Evolutionary conservation across 2,113 vertebrate species (phyloP).

Genomic region (Rhadina sibilatrix): DNA sequence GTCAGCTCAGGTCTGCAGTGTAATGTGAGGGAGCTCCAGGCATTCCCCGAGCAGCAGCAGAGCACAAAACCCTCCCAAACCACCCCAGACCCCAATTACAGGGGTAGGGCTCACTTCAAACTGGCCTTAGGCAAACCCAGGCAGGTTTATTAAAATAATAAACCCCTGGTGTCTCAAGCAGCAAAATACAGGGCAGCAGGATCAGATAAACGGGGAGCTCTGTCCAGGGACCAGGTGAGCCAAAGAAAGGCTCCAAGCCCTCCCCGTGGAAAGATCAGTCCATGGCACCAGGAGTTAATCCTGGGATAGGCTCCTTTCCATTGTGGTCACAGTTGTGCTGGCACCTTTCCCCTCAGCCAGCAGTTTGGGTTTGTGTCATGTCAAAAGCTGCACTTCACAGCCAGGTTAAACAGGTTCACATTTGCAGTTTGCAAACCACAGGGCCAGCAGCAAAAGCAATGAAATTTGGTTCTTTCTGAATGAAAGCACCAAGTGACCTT

Average conservation of each 20-base stretch:
- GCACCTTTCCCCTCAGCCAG: neutral
- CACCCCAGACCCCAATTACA: constrained; percentile 19
- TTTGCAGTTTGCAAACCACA: neutral
- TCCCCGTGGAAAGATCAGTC: neutral
- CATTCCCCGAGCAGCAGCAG: fast-evolving
- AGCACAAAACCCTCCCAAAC: neutral
- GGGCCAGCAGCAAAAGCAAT: neutral
- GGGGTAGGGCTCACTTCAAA: neutral
- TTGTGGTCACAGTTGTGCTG: neutral
- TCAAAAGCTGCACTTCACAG: neutral
- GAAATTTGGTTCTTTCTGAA: neutral
- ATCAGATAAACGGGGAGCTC: constrained; percentile 17
- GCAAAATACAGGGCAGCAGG: neutral
- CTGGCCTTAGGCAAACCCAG: neutral
- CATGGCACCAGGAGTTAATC: neutral
- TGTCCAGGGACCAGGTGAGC: neutral
- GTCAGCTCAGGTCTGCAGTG: neutral
- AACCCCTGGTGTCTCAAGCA: neutral
- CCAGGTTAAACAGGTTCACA: constrained; percentile 15
- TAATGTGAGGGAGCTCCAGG: neutral
- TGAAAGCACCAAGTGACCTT: neutral
- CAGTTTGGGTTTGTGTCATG: neutral
- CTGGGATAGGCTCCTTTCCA: neutral
- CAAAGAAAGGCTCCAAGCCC: neutral
- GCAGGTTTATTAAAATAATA: constrained; percentile 21